Base-by-base conservation (phyloP, 2,113 vertebrate genomes). In the Argyrosomus japonicus region DNA sequence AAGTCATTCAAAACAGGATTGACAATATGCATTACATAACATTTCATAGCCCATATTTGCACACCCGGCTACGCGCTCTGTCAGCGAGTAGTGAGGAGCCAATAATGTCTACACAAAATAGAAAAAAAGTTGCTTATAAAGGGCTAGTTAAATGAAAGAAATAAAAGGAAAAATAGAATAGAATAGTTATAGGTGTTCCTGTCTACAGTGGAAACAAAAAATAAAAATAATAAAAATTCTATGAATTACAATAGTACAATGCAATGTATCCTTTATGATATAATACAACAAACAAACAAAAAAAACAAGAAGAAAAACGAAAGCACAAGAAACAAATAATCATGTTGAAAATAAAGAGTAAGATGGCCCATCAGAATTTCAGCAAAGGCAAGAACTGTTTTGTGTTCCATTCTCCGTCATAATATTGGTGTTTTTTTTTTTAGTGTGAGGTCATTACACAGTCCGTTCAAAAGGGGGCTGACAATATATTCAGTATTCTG, bases 1-100 rank as follows among this genome's bases (percentile, higher is more conserved):
- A 6, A 45, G 58, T 43, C 70, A 48, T 25, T 77, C 19, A 69
- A 61, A 70, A 73, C 15, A 23, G 17, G 40, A 70, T 2, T 40
- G 19, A 71, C 57, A 54, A 65, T 19, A 65, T 21, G 54, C 32
- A 60, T 53, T 36, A 45, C 50, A n/a, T 21, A 21, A 70, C 53
- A 65, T 78, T 65, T 60, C 51, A 51, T 15, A 51, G 50, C 19
- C 14, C 25, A 45, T 17, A 45, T 5, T 56, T 15, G n/a, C 23
- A 79, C 50, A 48, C 14, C 32, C 2, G 15, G 18, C 25, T 58
- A 36, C 32, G 1, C 18, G 7, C 4, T 67, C n/a, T 43, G 23
- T 69, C n/a, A 53, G 17, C 5, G 23, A 13, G 64, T 2, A n/a
- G 32, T 4, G 9, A 58, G 36, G 11, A 58, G 54, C 2, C 13